A percentile compares a stretch with the other conserved stretches of the same genome.
Conservation (phyloP, 2,888 invertebrate species). For the Tigriopus californicus region DNA sequence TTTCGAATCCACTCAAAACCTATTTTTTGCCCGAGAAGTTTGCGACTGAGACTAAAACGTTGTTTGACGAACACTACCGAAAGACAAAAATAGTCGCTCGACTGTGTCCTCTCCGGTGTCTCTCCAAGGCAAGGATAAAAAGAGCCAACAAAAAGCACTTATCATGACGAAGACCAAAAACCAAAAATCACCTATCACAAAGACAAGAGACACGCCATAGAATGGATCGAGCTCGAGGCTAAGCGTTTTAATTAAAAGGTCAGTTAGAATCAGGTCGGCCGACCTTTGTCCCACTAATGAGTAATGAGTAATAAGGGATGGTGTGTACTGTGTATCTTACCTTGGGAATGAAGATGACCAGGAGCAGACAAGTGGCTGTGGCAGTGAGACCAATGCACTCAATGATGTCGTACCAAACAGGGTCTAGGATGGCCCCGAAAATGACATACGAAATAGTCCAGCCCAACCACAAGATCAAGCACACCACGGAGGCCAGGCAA, state of each 20-base stretch:
- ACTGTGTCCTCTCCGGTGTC: too few species aligned
- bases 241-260: too few species aligned
- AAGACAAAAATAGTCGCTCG: too few species aligned
- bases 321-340: not conserved
- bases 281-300: not conserved
- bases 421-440: slow-evolving; percentile 14
- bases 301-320: too few species aligned
- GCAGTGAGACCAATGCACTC: slow-evolving; percentile 40
- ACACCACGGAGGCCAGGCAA: slow-evolving; percentile 34
- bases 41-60: too few species aligned
- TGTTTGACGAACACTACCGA: too few species aligned
- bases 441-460: slow-evolving; percentile 40
- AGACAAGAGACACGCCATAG: too few species aligned
- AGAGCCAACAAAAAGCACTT: too few species aligned
- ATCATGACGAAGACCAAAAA: not conserved
- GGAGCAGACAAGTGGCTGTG: slow-evolving; percentile 41
- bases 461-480: slow-evolving; percentile 38
- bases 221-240: not conserved
- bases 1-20: too few species aligned
- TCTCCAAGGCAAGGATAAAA: too few species aligned
- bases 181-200: not conserved
- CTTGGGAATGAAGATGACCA: slow-evolving; percentile 45
- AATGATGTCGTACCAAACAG: slow-evolving; percentile 32
- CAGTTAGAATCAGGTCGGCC: too few species aligned
- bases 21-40: too few species aligned